These are phyloP conservation scores for Phrynosoma blainvillii DNA, from an alignment of 2,113 vertebrate species.

Conservation along the genomic window DNA sequence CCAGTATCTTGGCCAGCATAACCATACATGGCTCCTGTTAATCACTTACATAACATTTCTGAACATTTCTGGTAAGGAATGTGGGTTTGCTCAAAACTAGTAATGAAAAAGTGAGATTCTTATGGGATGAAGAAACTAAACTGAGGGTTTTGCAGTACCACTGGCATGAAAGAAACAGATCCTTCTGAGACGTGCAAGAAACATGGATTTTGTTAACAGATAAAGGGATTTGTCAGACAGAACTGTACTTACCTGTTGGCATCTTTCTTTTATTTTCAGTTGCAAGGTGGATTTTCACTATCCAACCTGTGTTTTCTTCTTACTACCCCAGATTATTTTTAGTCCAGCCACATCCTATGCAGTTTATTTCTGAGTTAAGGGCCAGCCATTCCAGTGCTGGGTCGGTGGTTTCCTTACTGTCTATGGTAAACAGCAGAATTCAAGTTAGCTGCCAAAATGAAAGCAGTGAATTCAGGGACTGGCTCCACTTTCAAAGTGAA, in stretches of 20 bases:
- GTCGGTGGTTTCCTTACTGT: background rate
- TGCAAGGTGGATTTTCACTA: slow-evolving; percentile 1
- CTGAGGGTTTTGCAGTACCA: background rate
- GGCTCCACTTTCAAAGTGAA: background rate
- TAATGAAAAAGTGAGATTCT: background rate
- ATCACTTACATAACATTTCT: background rate
- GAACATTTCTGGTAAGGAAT: background rate
- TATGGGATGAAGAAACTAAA: background rate
- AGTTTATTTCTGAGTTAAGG: slow-evolving; percentile 15
- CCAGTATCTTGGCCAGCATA: too few species aligned
- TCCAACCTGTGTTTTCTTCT: slow-evolving; percentile 8
- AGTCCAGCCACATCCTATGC: slow-evolving; percentile 9
- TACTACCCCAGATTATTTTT: slow-evolving; percentile 25
- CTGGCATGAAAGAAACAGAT: slow-evolving; percentile 15
- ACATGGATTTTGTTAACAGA: slow-evolving; percentile 22
- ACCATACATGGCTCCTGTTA: background rate
- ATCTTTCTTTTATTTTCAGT: slow-evolving; percentile 14
- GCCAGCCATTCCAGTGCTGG: background rate
- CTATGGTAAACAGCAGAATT: slow-evolving; percentile 5
- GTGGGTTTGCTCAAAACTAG: background rate
- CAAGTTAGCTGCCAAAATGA: slow-evolving; percentile 16
- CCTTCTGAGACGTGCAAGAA: slow-evolving; percentile 26
- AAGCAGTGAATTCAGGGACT: slow-evolving; percentile 15
- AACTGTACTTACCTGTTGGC: background rate
- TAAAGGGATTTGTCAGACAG: slow-evolving; percentile 25